Conservation (phyloP, 2,888 invertebrate species). For the Alviniconcha strummeri region DNA sequence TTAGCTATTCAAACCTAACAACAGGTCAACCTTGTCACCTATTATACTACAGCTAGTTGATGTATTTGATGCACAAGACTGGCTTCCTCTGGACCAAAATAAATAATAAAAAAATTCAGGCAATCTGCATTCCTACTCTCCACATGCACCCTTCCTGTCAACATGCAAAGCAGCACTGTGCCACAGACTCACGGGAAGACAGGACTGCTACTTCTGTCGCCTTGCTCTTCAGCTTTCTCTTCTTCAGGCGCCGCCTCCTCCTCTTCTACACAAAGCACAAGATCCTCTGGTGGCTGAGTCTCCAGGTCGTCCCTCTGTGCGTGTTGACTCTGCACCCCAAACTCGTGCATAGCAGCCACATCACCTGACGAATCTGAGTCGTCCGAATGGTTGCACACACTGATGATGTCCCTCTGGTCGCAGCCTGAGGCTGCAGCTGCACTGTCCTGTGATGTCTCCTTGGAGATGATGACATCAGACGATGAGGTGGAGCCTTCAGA, state of each 20-base stretch:
- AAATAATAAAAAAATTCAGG: too few species aligned
- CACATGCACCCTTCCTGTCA: neutral
- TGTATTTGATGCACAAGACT: too few species aligned
- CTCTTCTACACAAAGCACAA: neutral
- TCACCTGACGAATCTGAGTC: too few species aligned
- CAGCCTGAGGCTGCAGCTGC: too few species aligned
- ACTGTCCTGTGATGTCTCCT: too few species aligned
- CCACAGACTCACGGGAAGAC: slow-evolving; percentile 10
- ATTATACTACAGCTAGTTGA: too few species aligned
- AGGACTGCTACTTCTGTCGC: neutral
- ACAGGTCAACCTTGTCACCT: too few species aligned
- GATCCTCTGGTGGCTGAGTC: slow-evolving; percentile 15
- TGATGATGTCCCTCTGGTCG: neutral
- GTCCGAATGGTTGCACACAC: too few species aligned
- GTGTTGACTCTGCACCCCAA: neutral
- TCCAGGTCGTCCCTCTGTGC: neutral
- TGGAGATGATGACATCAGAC: too few species aligned
- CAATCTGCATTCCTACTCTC: neutral
- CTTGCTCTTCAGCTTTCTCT: neutral
- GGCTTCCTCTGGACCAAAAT: too few species aligned
- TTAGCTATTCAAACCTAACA: too few species aligned
- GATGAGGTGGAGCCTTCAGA: too few species aligned
- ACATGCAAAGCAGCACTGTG: neutral
- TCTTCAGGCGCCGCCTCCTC: neutral
- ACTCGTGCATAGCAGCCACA: neutral